Evolutionary conservation across 2,113 vertebrate species (phyloP), one percentile per base, ranked within the genome.

Genomic region (Meles meles): DNA sequence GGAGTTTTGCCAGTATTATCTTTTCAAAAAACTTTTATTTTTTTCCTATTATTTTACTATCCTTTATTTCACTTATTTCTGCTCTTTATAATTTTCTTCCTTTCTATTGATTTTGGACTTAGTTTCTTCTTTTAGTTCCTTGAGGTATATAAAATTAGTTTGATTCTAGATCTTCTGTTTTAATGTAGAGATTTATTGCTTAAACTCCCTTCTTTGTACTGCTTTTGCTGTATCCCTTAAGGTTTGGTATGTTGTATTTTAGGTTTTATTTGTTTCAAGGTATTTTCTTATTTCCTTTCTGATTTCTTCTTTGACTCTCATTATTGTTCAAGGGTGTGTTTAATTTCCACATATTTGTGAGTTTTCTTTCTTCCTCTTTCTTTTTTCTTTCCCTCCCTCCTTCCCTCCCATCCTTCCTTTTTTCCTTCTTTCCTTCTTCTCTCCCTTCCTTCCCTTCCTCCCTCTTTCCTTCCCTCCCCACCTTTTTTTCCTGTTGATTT

Each of bases 371-470:
- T 65, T 65, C 12, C 61, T 65, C 8, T 61, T 67, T 67, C 31
- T 17, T 34, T 63, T 12, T 31, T 57, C 23, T 11, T 29, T 67
- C 0, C 6, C 15, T 7, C 6, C 15, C 4, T 34, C 14, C 14
- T 0, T 31, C 29, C 6, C 13, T 11, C 23, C 25, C 25, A 27
- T 4, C 10, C 25, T 61, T 25, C 25, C 25, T 34, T 14, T 14
- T 5, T 29, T 13, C 59, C 23, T n/a, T 15, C 65, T 18, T 34
- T 34, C 31, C 14, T 7, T 63, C 20, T 34, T 67, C 15, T 34
- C 31, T 71, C 1, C n/a, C 10, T 8, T n/a, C 5, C 8, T 9
- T 9, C 2, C 13, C 57, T 23, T 7, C 7, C 6, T 31, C 13
- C 13, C 63, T 65, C 29, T 13, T 29, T n/a, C 1, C 7, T 8